Evolutionary conservation across 2,113 vertebrate species (phyloP), one percentile per base, ranked within the genome.

Genomic region (Phyllostomus discolor): DNA sequence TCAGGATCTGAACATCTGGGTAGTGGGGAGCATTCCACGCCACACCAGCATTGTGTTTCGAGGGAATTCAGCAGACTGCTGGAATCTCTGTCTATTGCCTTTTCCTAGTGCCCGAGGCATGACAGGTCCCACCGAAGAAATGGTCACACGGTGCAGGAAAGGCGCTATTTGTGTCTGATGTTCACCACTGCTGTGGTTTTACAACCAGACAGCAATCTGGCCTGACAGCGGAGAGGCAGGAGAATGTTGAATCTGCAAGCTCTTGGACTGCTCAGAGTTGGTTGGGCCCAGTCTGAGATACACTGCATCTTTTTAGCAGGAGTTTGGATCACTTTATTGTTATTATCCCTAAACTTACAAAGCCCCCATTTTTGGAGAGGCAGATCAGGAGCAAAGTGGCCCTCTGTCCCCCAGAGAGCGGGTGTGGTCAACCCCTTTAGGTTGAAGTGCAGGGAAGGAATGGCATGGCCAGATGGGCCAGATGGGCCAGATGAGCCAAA

Each of bases 21-120:
- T 10, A 69, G 5, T 19, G 19, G 54, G 35, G 24, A 69, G 33
- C 52, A 26, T 41, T 24, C 19, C 1, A 22, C 4, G 0, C 5
- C 19, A 1, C 33, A 67, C 8, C 5, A 16, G 50, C 10, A 4
- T 80, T 33, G 0, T 7, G 1, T 31, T 1, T 0, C 5, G 8
- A 43, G 0, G 16, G 43, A 48, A 43, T 70, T 93, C 72, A 12
- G 20, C 10, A 2, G 20, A 43, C 31, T 1, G 19, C 54, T 10
- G n/a, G 35, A 57, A 80, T 79, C 86, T 62, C 82, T 9, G 1
- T 50, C 38, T 69, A 24, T n/a, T 1, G 2, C 70, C 69, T 26
- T 38, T 66, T 48, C 46, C 19, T 38, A 64, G 67, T 26, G 0
- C 35, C 35, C 12, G 17, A 50, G 64, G 41, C 46, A 59, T 57